Evolutionary conservation across 2,113 vertebrate species (phyloP), one percentile per base, ranked within the genome.

Genomic region (Burhinus bistriatus): DNA sequence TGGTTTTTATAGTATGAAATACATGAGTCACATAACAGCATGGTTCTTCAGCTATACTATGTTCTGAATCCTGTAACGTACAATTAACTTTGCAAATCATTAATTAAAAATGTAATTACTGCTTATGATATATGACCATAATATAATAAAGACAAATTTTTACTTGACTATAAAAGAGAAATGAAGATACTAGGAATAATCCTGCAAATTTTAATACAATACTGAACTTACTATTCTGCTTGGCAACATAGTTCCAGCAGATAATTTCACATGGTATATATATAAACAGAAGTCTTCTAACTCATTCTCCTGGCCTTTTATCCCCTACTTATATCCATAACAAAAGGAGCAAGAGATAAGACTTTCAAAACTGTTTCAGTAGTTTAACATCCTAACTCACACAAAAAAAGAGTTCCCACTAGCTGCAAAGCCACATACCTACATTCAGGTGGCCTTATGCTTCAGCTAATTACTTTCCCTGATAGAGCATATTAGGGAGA

Each of bases 71-170:
- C 52, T 79, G 38, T 78, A 83, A 64, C 40, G 11, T 44, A 36
- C 75, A 90, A 94, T 91, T 91, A 82, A 62, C 26, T 87, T 89
- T 66, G 30, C 82, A 87, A 87, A 93, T 54, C 12, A 15, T 94
- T 92, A 92, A 95, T 95, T 93, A 81, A 83, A 94, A 95, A 94
- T 64, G 23, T 57, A 92, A 97, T 96, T 91, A 82, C 88, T 92
- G 22, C 32, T 93, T 91, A 15, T 93, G 58, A 88, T 92, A 92
- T 27, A 69, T 84, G 9, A 90, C 42, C n/a, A 64, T 68, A 90
- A 45, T 89, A 38, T 57, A 93, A 85, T 72, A 81, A 94, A 96
- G 30, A 65, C 23, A 75, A 71, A 51, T 87, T 95, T 92, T 80
- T 91, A 38, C 73, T 77, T 92, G 38, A 72, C 38, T 90, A 5